These are phyloP conservation scores for Neoascia interrupta DNA, from an alignment of 2,888 invertebrate species.

Conservation along the genomic window DNA sequence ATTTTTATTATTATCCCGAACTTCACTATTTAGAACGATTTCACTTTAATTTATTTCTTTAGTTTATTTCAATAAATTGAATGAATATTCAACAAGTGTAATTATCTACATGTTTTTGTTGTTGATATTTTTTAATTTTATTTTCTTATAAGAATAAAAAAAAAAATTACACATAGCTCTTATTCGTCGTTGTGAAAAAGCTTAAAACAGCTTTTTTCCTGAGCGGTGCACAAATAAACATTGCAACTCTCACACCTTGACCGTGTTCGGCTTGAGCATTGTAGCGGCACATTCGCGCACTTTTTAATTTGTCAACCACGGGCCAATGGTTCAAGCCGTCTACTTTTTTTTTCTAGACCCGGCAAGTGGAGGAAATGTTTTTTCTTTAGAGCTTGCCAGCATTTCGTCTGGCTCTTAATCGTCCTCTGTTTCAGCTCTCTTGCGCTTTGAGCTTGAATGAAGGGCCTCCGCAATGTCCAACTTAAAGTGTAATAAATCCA, in stretches of 20 bases:
- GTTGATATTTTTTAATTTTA: no score
- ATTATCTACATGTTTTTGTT: no score
- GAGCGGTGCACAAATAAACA: neutral
- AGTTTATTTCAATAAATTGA: no score
- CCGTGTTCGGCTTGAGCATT: neutral
- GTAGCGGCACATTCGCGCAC: neutral
- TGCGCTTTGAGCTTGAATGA: neutral
- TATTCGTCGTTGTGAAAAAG: neutral
- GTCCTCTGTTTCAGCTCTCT: neutral
- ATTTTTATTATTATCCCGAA: no score
- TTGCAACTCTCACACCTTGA: neutral
- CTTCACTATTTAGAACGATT: no score
- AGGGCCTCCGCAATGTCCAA: neutral
- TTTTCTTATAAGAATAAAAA: neutral
- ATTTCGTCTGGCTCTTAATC: neutral
- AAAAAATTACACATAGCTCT: neutral
- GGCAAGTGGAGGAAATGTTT: neutral
- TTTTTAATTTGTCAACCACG: neutral
- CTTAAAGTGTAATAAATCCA: conserved; percentile 2
- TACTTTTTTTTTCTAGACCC: neutral
- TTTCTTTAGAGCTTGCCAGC: neutral
- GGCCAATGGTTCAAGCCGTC: neutral
- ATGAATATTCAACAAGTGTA: no score
- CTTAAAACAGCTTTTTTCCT: neutral
- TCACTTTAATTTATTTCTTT: no score